Conservation (phyloP, 2,113 vertebrate species). For the Xiphophorus maculatus region DNA sequence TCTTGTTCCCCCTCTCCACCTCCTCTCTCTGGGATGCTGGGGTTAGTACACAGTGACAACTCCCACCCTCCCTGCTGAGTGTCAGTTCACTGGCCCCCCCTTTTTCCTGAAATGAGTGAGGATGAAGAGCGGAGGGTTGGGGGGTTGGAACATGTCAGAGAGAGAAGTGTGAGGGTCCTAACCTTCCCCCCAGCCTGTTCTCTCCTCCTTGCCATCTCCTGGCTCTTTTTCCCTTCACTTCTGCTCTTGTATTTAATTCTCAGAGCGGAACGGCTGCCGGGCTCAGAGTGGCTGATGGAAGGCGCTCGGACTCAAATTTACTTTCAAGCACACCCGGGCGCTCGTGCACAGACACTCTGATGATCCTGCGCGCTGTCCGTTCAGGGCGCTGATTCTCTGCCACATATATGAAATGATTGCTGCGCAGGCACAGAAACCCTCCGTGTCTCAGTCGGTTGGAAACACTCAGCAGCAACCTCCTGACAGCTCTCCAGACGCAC, state of each 20-base stretch:
- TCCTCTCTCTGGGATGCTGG: slow-evolving; percentile 2
- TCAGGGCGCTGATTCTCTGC: slow-evolving; percentile 10
- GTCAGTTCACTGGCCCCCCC: slow-evolving; percentile 29
- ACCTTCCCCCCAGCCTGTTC: slow-evolving; percentile 11
- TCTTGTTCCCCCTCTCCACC: background rate
- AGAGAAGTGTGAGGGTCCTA: slow-evolving; percentile 16
- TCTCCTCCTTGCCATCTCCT: slow-evolving; percentile 9
- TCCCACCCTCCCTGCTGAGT: slow-evolving; percentile 36
- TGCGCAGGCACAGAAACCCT: slow-evolving; percentile 18
- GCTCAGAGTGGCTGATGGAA: slow-evolving; percentile 30
- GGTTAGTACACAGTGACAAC: slow-evolving; percentile 50
- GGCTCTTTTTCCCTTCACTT: background rate
- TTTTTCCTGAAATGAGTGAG: slow-evolving; percentile 20
- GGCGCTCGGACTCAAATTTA: slow-evolving; percentile 27
- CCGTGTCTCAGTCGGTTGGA: slow-evolving; percentile 33
- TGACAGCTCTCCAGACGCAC: slow-evolving; percentile 49
- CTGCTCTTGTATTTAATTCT: slow-evolving; percentile 54
- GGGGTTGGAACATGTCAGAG: slow-evolving; percentile 1
- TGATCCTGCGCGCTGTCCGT: slow-evolving; percentile 8
- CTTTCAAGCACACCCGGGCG: background rate
- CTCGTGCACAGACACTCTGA: background rate
- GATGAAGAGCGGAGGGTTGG: slow-evolving; percentile 3
- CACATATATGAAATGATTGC: slow-evolving; percentile 26
- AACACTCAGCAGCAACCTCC: slow-evolving; percentile 36
- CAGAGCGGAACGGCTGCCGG: slow-evolving; percentile 20